Evolutionary conservation across 2,797 vertebrate genomes (phyloP).

Genomic region (Acanthis flammea): DNA sequence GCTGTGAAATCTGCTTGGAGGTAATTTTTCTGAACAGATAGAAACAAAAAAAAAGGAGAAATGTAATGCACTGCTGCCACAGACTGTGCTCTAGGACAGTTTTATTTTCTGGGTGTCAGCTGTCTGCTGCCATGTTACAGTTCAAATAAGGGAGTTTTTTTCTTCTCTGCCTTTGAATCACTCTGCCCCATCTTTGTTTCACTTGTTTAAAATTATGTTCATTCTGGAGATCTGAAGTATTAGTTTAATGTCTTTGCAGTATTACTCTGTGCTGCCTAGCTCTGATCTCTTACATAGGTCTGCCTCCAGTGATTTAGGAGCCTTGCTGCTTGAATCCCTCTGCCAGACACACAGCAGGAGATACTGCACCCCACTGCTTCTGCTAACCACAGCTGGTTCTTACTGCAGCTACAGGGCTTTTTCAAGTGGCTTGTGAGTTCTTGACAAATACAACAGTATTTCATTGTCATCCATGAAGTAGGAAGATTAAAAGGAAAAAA

Average conservation of each 20-base stretch:
- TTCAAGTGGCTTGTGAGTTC: not conserved
- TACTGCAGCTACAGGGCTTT: not conserved
- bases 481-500: not conserved
- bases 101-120: not conserved
- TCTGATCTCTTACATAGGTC: not conserved
- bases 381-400: not conserved
- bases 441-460: not conserved
- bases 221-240: not conserved
- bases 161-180: not conserved
- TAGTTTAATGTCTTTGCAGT: not conserved
- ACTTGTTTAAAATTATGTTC: not conserved
- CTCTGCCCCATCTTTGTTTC: not conserved
- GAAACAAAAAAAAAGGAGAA: not conserved
- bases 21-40: not conserved
- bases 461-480: not conserved
- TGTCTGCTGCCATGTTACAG: not conserved
- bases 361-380: not conserved
- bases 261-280: not conserved
- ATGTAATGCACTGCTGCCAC: not conserved
- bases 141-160: fast-evolving
- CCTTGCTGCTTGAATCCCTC: not conserved
- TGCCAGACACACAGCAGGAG: not conserved
- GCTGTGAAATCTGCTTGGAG: constrained; percentile 5
- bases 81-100: not conserved
- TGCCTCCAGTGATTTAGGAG: not conserved